A percentile compares a stretch with the other conserved stretches of the same genome.
These are phyloP conservation scores for Kryptolebias ocellatus DNA, from an alignment of 2,797 vertebrate genomes.

Conservation along the genomic window DNA sequence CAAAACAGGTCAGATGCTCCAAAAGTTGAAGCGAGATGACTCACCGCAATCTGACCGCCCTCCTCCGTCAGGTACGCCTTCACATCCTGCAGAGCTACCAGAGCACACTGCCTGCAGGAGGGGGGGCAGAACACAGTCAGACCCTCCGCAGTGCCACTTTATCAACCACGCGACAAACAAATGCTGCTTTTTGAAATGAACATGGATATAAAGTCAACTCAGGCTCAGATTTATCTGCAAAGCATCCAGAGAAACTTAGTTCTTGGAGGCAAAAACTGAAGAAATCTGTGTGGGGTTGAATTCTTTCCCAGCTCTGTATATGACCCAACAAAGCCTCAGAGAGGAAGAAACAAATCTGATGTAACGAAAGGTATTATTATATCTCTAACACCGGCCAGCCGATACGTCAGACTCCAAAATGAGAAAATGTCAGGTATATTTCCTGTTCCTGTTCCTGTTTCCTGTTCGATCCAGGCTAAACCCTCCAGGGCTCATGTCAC, in stretches of 20 bases:
- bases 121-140: conserved; percentile 6
- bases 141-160: no score
- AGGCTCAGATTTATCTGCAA: not conserved
- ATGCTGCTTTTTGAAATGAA: no score
- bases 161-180: not conserved
- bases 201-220: not conserved
- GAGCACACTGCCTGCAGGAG: conserved; percentile 87
- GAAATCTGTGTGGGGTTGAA: not conserved
- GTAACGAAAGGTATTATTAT: not conserved
- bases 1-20: conserved; percentile 19
- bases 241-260: not conserved
- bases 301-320: no score
- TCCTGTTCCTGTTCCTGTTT: not conserved
- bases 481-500: conserved; percentile 2
- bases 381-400: not conserved
- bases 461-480: conserved; percentile 24
- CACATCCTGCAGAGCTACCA: conserved; percentile 93
- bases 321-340: no score
- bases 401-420: not conserved
- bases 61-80: conserved; percentile 90
- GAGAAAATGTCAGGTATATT: not conserved
- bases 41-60: conserved; percentile 94
- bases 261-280: not conserved
- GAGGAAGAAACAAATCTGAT: no score
- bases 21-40: not conserved